Evolutionary conservation across 2,113 vertebrate species (phyloP).

Genomic region (Geococcyx californianus): DNA sequence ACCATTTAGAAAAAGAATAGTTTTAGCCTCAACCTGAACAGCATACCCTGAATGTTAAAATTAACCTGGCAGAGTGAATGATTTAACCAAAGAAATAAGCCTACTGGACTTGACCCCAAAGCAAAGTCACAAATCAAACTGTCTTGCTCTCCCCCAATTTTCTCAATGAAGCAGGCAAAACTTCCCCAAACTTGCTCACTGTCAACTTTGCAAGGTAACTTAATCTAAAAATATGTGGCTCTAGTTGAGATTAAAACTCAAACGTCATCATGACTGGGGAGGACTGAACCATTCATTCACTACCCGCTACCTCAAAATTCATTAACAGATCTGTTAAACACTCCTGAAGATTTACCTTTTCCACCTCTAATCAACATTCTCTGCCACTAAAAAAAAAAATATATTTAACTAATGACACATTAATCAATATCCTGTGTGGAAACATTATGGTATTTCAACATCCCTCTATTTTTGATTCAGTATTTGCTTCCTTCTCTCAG

Average conservation of each 20-base stretch:
- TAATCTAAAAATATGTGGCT: neutral
- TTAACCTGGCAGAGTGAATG: neutral
- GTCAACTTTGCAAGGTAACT: neutral
- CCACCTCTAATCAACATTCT: neutral
- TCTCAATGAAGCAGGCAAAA: neutral
- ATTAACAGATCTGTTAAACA: neutral
- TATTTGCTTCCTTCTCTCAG: neutral
- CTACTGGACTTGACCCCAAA: neutral
- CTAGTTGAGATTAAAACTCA: neutral
- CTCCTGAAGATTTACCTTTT: neutral
- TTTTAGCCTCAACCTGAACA: neutral
- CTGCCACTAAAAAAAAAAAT: neutral
- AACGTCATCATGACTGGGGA: neutral
- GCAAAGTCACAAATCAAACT: neutral
- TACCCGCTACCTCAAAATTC: neutral
- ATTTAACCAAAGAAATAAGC: constrained; percentile 4
- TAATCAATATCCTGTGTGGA: neutral
- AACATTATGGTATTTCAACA: neutral
- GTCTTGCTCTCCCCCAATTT: neutral
- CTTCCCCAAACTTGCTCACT: neutral
- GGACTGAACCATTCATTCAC: neutral
- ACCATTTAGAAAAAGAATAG: neutral
- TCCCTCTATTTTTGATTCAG: neutral
- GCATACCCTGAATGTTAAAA: constrained; percentile 2
- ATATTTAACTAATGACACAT: neutral